Base-by-base conservation (phyloP, 1,140 invertebrate species). In the Potamilus streckersoni region DNA sequence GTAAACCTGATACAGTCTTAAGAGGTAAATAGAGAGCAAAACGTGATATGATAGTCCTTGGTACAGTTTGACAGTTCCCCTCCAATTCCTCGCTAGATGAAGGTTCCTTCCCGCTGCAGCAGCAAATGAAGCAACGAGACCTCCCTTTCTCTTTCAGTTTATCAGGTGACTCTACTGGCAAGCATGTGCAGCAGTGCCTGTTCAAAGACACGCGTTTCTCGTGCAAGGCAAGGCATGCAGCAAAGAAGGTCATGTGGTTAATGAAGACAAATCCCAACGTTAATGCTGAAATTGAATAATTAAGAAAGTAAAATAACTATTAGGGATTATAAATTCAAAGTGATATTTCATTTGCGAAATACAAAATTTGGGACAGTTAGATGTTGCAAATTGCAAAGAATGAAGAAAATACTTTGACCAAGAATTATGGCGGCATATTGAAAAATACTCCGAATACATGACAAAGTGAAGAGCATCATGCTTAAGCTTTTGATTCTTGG, bases 221-320 rank as follows among this genome's bases (percentile, higher is more conserved):
- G 27, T 74, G 72, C n/a, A 74, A 49, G 19, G 66, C 64, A 5
- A 74, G 31, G 31, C 72, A 74, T 20, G 64, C 72, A 20, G 66
- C 49, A 49, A 74, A 74, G 23, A 74, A 68, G 17, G 62, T 59
- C 17, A 67, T 67, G 15, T 74, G 72, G 58, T 67, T 74, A 38
- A 68, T n/a, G 27, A 61, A 74, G 72, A 59, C 61, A 49, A 74
- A 74, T 13, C 38, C n/a, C 72, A 74, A 67, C n/a, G 72, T 68
- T 19, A 74, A 64, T 20, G 68, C 72, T 74, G 72, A 74, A 74
- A 74, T 16, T 4, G 19, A 60, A 73, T 55, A 73, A 16, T 23
- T 14, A 49, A 38, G 2, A 56, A 14, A 49, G 27, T 58, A 49
- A 8, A n/a, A 12, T 55, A 13, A 69, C 58, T 55, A 55, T 49